Base-by-base conservation (phyloP, 2,888 invertebrate species). In the Hydroisotoma schaefferi region DNA sequence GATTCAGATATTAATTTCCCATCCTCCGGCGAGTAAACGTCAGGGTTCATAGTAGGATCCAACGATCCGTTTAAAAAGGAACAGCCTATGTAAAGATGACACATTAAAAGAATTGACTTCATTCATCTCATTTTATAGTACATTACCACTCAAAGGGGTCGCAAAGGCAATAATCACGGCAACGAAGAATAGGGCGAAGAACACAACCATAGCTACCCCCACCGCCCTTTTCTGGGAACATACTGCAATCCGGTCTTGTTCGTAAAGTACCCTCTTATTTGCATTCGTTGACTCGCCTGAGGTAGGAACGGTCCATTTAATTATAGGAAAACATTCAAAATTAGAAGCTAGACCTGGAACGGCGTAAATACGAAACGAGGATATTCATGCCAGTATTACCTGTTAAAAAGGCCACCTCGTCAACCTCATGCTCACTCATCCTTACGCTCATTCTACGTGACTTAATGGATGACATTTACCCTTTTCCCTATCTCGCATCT, bases 331-430 rank as follows among this genome's bases (percentile, higher is more conserved):
- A n/a, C n/a, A n/a, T n/a, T n/a, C n/a, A n/a, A n/a, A n/a, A n/a
- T n/a, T n/a, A n/a, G n/a, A n/a, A n/a, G n/a, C n/a, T n/a, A n/a
- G n/a, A n/a, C n/a, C n/a, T n/a, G n/a, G n/a, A n/a, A n/a, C n/a
- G n/a, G n/a, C n/a, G n/a, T n/a, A n/a, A n/a, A n/a, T n/a, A n/a
- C n/a, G n/a, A n/a, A 33, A 33, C 15, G 15, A 33, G 33, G 33
- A 33, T 33, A 15, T 43, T 18, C 6, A n/a, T 46, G n/a, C 12
- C 33, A 27, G 48, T 72, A 79, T 78, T 73, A 88, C 90, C 91
- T 81, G 91, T 91, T 78, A 92, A 81, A 81, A 92, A 92, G 67
- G 92, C 91, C 75, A 91, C 90, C 81, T 92, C 92, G 77, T 92
- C 92, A 76, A 92, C 84, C 81, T 92, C 92, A 78, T 89, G 90